These are phyloP conservation scores for Montipora capricornis DNA, from an alignment of 64 coral and sea anemone genomes.

Conservation along the genomic window DNA sequence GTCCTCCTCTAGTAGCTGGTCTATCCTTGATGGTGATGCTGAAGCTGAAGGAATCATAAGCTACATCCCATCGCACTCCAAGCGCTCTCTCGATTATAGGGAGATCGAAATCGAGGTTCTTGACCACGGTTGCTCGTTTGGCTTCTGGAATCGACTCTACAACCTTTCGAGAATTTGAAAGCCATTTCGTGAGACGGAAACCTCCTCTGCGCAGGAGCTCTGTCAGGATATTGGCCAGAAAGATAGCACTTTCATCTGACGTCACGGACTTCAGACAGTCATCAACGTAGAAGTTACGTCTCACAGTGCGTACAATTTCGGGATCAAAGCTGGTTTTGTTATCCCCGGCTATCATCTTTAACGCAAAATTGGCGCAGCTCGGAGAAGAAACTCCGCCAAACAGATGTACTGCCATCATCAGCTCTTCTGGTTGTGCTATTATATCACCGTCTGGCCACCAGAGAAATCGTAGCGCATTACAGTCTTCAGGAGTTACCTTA, in stretches of 20 bases:
- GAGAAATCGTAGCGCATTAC: background rate
- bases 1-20: too few relatives aligned
- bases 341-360: background rate
- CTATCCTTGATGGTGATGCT: too few relatives aligned
- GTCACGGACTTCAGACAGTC: background rate
- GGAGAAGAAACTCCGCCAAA: background rate
- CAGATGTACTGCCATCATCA: background rate
- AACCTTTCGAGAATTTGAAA: background rate
- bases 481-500: background rate
- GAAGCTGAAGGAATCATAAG: too few relatives aligned
- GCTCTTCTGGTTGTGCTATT: background rate
- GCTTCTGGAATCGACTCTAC: background rate
- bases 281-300: background rate
- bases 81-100: too few relatives aligned
- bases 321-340: background rate
- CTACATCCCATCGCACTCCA: too few relatives aligned
- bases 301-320: background rate
- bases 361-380: background rate
- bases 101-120: too few relatives aligned
- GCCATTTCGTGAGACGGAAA: background rate
- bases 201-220: background rate
- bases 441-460: background rate
- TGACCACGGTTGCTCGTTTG: too few relatives aligned
- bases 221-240: background rate
- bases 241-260: background rate